These are phyloP conservation scores for Ptychochromis oligacanthus DNA, from an alignment of 2,113 vertebrate genomes.

Conservation along the genomic window DNA sequence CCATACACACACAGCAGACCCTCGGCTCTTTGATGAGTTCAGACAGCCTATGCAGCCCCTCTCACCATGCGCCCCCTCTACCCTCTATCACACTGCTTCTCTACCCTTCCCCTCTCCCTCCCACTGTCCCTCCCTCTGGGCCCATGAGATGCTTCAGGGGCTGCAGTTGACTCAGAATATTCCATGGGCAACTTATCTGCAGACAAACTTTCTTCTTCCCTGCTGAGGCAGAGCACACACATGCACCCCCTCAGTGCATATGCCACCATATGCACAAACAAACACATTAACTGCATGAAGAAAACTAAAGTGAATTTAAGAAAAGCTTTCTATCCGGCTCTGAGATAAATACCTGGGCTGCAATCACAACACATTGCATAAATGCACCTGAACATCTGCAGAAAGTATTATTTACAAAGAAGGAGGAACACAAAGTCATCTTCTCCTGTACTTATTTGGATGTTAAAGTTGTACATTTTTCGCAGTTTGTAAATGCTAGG, in stretches of 20 bases:
- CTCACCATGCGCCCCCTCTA: constrained; percentile 6
- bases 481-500: constrained; percentile 65
- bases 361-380: constrained; percentile 52
- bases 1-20: constrained; percentile 50
- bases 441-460: constrained; percentile 53
- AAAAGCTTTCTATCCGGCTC: constrained; percentile 39
- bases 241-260: neutral
- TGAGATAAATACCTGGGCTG: constrained; percentile 52
- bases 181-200: constrained; percentile 65
- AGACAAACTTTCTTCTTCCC: constrained; percentile 58
- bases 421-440: constrained; percentile 41
- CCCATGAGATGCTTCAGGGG: constrained; percentile 57
- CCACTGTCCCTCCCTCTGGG: constrained; percentile 50
- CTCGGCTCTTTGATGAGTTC: constrained; percentile 73
- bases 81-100: constrained; percentile 42
- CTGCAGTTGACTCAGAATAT: constrained; percentile 74
- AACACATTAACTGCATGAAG: constrained; percentile 36
- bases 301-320: constrained; percentile 56
- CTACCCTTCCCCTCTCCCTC: constrained; percentile 29
- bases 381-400: constrained; percentile 42
- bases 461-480: constrained; percentile 53
- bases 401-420: constrained; percentile 52
- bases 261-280: neutral
- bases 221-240: constrained; percentile 35
- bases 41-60: constrained; percentile 58